Conservation (phyloP, 2,888 invertebrate species). For the Miltochrista miniata region DNA sequence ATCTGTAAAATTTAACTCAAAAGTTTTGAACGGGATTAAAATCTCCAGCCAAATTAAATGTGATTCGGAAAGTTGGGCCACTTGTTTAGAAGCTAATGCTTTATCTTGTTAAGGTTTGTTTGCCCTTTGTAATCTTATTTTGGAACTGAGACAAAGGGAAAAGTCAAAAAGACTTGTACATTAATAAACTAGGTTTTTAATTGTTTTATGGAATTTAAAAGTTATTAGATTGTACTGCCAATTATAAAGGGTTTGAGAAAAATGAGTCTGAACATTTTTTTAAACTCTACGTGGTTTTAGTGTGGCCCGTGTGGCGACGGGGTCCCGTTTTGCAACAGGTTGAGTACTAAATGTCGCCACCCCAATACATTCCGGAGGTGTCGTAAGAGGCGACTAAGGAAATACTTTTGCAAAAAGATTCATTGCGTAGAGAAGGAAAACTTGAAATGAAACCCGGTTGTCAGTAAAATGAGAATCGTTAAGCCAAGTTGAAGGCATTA, state of each 20-base stretch:
- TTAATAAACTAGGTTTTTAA: slow-evolving; percentile 10
- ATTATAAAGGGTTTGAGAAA: not conserved
- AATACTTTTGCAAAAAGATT: no score
- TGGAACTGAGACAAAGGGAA: slow-evolving; percentile 21
- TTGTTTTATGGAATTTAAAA: not conserved
- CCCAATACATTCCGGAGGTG: no score
- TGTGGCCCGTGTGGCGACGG: no score
- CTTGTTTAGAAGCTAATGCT: slow-evolving; percentile 43
- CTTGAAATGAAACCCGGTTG: no score
- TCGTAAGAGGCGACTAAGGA: no score
- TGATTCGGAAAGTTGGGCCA: slow-evolving; percentile 49
- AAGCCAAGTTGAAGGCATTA: no score
- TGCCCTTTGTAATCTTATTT: slow-evolving; percentile 45
- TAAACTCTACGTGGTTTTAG: no score
- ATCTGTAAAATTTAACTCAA: slow-evolving; percentile 19
- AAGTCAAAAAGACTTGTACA: not conserved
- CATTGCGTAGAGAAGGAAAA: no score
- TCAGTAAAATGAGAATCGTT: no score
- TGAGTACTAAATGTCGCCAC: no score
- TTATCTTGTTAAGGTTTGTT: slow-evolving; percentile 48
- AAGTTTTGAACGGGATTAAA: slow-evolving; percentile 33
- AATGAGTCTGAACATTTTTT: no score
- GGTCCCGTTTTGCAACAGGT: no score
- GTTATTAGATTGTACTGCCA: not conserved
- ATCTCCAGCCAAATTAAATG: slow-evolving; percentile 50